phyloP scores from a whole-genome alignment of 1,140 invertebrate species.

The Dendroctonus ponderosae region DNA sequence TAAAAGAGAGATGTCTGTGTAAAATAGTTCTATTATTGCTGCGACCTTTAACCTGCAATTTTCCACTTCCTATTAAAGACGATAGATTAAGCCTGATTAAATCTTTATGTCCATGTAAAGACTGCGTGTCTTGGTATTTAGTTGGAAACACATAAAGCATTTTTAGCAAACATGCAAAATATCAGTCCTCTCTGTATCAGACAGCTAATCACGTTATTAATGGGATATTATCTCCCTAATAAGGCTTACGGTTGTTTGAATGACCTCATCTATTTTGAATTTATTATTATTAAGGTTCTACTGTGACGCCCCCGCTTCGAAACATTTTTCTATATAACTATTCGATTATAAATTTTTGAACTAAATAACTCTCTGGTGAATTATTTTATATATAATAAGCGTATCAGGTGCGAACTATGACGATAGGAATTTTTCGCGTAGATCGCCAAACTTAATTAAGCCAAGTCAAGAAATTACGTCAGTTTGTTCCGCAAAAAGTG shows the following conservation, averaged over 20 bases:
- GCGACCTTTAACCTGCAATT: slow-evolving; percentile 24
- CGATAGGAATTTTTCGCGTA: background rate
- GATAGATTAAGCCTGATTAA: slow-evolving; percentile 17
- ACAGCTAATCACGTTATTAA: slow-evolving; percentile 5
- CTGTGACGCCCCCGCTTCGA: too few relatives aligned
- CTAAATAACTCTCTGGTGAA: background rate
- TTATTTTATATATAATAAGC: background rate
- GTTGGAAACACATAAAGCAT: slow-evolving; percentile 7
- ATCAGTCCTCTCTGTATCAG: slow-evolving; percentile 1
- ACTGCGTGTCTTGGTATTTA: slow-evolving; percentile 6
- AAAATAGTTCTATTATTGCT: slow-evolving; percentile 22
- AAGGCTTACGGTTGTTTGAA: background rate
- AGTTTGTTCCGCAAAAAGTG: slow-evolving; percentile 2
- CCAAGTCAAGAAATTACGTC: slow-evolving; percentile 4
- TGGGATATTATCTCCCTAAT: slow-evolving; percentile 4
- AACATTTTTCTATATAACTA: background rate
- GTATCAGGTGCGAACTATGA: background rate
- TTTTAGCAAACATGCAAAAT: background rate
- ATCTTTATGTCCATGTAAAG: slow-evolving; percentile 16
- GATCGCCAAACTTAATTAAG: slow-evolving; percentile 12
- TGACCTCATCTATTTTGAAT: background rate
- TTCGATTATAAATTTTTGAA: background rate
- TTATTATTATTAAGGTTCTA: background rate
- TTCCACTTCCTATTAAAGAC: slow-evolving; percentile 19
- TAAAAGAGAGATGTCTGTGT: slow-evolving; percentile 16